These are phyloP conservation scores for Sebastes cheni DNA, from an alignment of 2,797 vertebrate species.

Conservation along the genomic window DNA sequence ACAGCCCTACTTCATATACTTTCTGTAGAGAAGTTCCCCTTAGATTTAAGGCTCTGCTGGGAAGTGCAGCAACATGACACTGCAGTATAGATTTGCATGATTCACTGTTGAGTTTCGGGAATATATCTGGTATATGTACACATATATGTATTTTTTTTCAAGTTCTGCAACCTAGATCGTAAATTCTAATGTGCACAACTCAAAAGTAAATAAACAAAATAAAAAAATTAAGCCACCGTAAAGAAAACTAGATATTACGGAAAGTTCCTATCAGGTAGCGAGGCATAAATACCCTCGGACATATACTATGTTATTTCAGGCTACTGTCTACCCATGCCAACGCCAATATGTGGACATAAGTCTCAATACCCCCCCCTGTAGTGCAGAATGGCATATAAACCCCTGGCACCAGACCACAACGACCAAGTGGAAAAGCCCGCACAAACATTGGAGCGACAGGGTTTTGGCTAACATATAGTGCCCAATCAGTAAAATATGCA, in stretches of 20 bases:
- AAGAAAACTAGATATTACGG: slow-evolving; percentile 23
- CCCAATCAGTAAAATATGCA: slow-evolving; percentile 72
- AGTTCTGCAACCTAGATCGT: not conserved
- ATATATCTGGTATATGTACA: not conserved
- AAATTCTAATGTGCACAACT: not conserved
- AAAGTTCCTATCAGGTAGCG: slow-evolving; percentile 19
- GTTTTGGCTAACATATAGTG: slow-evolving; percentile 48
- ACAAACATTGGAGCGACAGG: slow-evolving; percentile 61
- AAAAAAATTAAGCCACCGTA: not conserved
- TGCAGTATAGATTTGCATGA: not conserved
- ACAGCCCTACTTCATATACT: too few relatives aligned
- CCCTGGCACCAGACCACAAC: slow-evolving; percentile 38
- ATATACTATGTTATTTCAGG: slow-evolving; percentile 30
- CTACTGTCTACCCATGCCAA: slow-evolving; percentile 23
- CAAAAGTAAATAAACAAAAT: slow-evolving; percentile 5
- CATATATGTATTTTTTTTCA: not conserved
- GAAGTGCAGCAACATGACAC: not conserved
- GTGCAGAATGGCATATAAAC: slow-evolving; percentile 44
- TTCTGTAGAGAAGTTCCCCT: not conserved
- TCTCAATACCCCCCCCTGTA: slow-evolving; percentile 29
- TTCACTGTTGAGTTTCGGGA: not conserved
- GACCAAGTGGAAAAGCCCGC: slow-evolving; percentile 54
- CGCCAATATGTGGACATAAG: slow-evolving; percentile 18
- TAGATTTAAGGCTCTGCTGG: too few relatives aligned
- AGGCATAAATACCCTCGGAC: not conserved